phyloP scores from a whole-genome alignment of 2,797 vertebrate genomes.

The Anniella stebbinsi region DNA sequence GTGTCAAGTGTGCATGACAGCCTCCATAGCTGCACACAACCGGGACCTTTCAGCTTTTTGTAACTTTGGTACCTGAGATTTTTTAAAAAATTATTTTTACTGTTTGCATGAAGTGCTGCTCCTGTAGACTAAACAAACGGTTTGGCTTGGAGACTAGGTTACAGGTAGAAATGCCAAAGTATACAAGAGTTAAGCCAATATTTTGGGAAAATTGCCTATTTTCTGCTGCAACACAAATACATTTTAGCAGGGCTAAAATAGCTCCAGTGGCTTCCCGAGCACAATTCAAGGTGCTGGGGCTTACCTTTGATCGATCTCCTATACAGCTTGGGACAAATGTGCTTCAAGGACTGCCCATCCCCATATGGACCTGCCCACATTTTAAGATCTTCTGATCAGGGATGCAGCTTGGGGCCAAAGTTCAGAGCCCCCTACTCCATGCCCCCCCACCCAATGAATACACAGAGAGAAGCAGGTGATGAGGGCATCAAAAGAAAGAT shows the following conservation, averaged over 20 bases:
- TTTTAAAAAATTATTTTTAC: slow-evolving; percentile 28
- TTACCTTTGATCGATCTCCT: background rate
- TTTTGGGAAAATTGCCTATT: slow-evolving; percentile 63
- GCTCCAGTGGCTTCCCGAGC: background rate
- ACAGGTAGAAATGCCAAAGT: slow-evolving; percentile 50
- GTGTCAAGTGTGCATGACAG: background rate
- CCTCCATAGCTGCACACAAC: slow-evolving; percentile 25
- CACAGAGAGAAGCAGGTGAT: too few species aligned
- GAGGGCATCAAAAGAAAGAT: too few species aligned
- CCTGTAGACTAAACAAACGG: slow-evolving; percentile 25
- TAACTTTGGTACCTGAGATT: background rate
- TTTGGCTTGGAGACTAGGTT: slow-evolving; percentile 53
- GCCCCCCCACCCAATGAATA: too few species aligned
- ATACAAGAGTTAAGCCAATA: slow-evolving; percentile 41
- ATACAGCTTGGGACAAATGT: background rate
- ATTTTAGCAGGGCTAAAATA: background rate
- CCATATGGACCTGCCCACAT: background rate
- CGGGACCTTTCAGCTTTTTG: background rate
- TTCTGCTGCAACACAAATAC: background rate
- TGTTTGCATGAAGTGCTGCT: slow-evolving; percentile 5
- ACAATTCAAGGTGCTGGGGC: background rate
- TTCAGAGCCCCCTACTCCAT: too few species aligned
- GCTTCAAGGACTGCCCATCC: background rate
- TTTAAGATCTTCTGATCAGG: background rate
- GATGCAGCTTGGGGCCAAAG: too few species aligned